A percentile compares a stretch with the other conserved stretches of the same genome.
Conservation (phyloP, 2,113 vertebrate species). For the Scatophagus argus region DNA sequence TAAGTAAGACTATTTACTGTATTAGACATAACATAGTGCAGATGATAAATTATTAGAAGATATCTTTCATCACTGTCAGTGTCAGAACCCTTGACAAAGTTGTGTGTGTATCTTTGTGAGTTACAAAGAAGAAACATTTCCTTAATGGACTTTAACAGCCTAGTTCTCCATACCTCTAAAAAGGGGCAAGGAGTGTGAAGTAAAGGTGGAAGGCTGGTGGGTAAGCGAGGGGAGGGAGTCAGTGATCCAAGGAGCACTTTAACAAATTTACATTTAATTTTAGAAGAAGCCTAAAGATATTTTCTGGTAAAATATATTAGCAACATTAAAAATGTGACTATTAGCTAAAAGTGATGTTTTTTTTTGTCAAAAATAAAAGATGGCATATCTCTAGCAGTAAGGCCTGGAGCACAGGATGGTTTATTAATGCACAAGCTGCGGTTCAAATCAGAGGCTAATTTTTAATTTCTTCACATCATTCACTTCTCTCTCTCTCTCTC, state of each 20-base stretch:
- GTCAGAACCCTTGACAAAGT: slow-evolving; percentile 17
- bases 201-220: slow-evolving; percentile 65
- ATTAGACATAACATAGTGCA: background rate
- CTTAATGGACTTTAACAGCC: slow-evolving; percentile 68
- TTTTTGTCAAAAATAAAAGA: slow-evolving; percentile 86
- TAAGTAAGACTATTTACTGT: background rate
- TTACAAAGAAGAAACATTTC: slow-evolving; percentile 60
- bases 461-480: slow-evolving; percentile 89
- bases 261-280: slow-evolving; percentile 87
- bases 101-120: slow-evolving; percentile 29
- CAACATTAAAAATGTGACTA: slow-evolving; percentile 85
- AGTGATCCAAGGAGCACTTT: slow-evolving; percentile 85
- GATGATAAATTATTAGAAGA: background rate
- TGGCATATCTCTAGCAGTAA: slow-evolving; percentile 79
- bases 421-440: slow-evolving; percentile 87
- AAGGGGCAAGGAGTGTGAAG: slow-evolving; percentile 59
- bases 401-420: slow-evolving; percentile 84
- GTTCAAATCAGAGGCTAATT: slow-evolving; percentile 86
- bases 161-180: slow-evolving; percentile 53
- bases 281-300: slow-evolving; percentile 86
- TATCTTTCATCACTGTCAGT: background rate
- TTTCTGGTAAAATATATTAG: slow-evolving; percentile 82
- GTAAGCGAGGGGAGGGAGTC: slow-evolving; percentile 69
- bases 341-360: slow-evolving; percentile 76
- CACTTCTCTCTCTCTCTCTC: slow-evolving; percentile 75